Conservation (phyloP, 2,888 invertebrate genomes). For the Ditylenchus weischeri region DNA sequence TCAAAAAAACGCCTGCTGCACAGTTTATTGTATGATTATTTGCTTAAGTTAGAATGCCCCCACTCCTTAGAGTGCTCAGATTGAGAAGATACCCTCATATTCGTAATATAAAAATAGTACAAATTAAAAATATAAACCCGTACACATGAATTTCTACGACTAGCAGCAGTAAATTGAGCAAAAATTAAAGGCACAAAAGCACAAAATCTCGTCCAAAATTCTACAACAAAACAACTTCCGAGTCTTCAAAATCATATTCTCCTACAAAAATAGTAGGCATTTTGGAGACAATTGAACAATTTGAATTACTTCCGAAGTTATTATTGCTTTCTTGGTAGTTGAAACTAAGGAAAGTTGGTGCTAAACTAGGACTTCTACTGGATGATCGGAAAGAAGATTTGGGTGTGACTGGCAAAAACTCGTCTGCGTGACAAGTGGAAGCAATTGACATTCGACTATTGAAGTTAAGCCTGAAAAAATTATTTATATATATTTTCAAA, state of each 20-base stretch:
- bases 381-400: neutral
- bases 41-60: too few relatives aligned
- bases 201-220: too few relatives aligned
- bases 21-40: too few relatives aligned
- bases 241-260: neutral
- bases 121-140: too few relatives aligned
- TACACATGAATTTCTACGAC: too few relatives aligned
- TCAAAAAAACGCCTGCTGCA: too few relatives aligned
- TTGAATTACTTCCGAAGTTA: neutral
- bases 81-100: too few relatives aligned
- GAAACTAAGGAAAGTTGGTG: neutral
- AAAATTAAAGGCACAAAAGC: too few relatives aligned
- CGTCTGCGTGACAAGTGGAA: neutral
- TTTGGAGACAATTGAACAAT: neutral
- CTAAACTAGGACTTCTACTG: neutral
- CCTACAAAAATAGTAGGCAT: neutral
- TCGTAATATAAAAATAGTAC: too few relatives aligned
- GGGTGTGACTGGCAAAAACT: constrained; percentile 3
- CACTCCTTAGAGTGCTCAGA: too few relatives aligned
- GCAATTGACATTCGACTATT: neutral
- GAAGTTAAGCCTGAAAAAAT: neutral
- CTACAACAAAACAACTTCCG: neutral
- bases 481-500: too few relatives aligned
- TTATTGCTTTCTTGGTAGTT: constrained; percentile 1
- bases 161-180: too few relatives aligned